Base-by-base conservation (phyloP, 2,113 vertebrate species). In the Salvelinus namaycush region DNA sequence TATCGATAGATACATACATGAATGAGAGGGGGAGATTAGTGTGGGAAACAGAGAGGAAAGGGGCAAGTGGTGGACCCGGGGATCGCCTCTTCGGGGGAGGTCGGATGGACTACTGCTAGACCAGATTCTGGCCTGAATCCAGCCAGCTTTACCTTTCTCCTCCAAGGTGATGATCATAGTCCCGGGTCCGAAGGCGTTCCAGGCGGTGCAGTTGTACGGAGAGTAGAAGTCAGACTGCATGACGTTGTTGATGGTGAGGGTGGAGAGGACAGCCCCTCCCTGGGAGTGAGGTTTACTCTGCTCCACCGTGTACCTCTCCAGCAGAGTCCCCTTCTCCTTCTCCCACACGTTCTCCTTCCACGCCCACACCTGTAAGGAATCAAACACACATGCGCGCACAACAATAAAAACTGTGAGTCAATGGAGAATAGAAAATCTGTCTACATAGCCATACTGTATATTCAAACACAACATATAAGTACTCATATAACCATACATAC, bases 281-380 rank as follows among this genome's bases (percentile, higher is more conserved):
- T 91, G 91, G 0, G 87, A 76, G 0, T 82, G 88, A 3, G 93
- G 94, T 79, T 95, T 96, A 1, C 93, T 96, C 84, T 96, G 93
- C 86, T 99, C 97, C 84, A 98, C 97, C 0, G 96, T 98, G 89
- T 98, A 99, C 9, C 97, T 76, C 79, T 98, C 97, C 92, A 96
- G 91, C 4, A 97, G 73, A 8, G 91, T 94, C 5, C 93, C 93
- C 22, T 93, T 97, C 29, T 97, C 97, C n/a, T 94, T 94, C 84
- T 99, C 97, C 92, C 97, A 86, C 26, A 97, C 92, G 18, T 97
- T 98, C 91, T 99, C 97, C 88, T 98, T 96, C 97, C 97, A 99
- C 0, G 96, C 96, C 97, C 97, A 99, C 0, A 97, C 97, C 97
- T 97, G 76, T 0, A 49, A 12, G 71, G 26, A 44, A 6, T 39